A percentile compares a stretch with the other conserved stretches of the same genome.
Evolutionary conservation across 2,888 invertebrate species (phyloP).

Genomic region (Ametastegia equiseti): DNA sequence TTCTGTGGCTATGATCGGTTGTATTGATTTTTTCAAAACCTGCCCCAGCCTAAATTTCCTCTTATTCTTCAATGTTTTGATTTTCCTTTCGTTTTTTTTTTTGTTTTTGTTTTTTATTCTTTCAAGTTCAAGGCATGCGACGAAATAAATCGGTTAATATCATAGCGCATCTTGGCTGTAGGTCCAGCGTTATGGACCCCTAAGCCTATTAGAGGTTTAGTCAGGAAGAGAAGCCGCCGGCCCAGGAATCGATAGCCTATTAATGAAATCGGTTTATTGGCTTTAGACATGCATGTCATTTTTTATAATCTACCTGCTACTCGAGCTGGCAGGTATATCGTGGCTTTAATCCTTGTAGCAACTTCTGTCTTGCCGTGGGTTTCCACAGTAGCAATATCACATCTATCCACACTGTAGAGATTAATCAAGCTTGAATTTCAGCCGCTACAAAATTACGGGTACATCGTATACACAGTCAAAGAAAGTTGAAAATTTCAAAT

Average conservation of each 20-base stretch:
- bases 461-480: background rate
- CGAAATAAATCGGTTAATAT: background rate
- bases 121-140: background rate
- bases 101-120: background rate
- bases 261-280: slow-evolving; percentile 50
- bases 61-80: no score
- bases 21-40: background rate
- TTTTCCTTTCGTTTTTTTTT: background rate
- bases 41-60: no score
- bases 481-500: background rate
- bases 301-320: slow-evolving; percentile 49
- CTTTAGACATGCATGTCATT: slow-evolving; percentile 49
- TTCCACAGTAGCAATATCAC: slow-evolving; percentile 32
- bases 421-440: background rate
- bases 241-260: slow-evolving; percentile 47
- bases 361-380: slow-evolving; percentile 35
- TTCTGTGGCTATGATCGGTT: slow-evolving; percentile 36
- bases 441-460: background rate
- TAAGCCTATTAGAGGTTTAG: slow-evolving; percentile 48
- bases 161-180: background rate
- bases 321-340: slow-evolving; percentile 38
- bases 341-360: slow-evolving; percentile 40
- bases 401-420: background rate
- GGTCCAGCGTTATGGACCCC: background rate
- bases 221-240: slow-evolving; percentile 28